Conservation (phyloP, 2,888 invertebrate genomes). For the Imbricaverruca yamaguchii region DNA sequence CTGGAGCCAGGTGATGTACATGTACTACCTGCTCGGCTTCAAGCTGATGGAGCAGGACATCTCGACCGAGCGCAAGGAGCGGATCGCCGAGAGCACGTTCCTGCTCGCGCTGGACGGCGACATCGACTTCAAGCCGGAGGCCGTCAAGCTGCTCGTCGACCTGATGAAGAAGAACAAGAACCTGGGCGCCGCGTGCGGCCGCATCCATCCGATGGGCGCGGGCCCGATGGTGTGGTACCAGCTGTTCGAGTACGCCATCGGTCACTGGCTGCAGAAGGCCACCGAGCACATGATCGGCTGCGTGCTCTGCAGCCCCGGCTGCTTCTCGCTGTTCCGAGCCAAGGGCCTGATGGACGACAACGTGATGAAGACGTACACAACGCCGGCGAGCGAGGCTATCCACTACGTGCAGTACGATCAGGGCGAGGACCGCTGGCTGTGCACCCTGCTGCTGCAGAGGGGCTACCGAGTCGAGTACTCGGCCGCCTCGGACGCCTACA, state of each 20-base stretch:
- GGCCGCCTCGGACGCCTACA: slow-evolving; percentile 44
- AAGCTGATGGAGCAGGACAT: slow-evolving; percentile 62
- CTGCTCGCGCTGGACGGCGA: slow-evolving; percentile 79
- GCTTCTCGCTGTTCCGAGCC: slow-evolving; percentile 82
- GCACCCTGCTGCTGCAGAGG: slow-evolving; percentile 49
- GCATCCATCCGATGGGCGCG: slow-evolving; percentile 79
- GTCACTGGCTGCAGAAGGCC: slow-evolving; percentile 88
- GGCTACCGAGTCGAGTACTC: slow-evolving; percentile 46
- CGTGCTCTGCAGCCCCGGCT: slow-evolving; percentile 84
- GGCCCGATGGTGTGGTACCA: slow-evolving; percentile 81
- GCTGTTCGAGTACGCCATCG: slow-evolving; percentile 82
- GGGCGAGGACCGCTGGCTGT: slow-evolving; percentile 53
- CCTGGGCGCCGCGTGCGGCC: slow-evolving; percentile 78
- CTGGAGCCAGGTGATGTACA: slow-evolving; percentile 93
- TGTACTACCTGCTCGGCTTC: slow-evolving; percentile 81
- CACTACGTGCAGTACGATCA: slow-evolving; percentile 90
- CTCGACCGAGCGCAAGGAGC: slow-evolving; percentile 53
- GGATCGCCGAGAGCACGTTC: slow-evolving; percentile 71
- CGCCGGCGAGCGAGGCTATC: slow-evolving; percentile 63
- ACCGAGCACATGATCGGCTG: slow-evolving; percentile 84
- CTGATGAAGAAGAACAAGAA: slow-evolving; percentile 72
- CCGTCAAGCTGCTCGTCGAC: slow-evolving; percentile 69
- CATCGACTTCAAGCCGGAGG: slow-evolving; percentile 74
- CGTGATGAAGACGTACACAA: slow-evolving; percentile 81
- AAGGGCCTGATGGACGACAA: slow-evolving; percentile 84